Evolutionary conservation across 2,888 invertebrate species (phyloP), one percentile per base, ranked within the genome.

Genomic region (Auanema freiburgensis): DNA sequence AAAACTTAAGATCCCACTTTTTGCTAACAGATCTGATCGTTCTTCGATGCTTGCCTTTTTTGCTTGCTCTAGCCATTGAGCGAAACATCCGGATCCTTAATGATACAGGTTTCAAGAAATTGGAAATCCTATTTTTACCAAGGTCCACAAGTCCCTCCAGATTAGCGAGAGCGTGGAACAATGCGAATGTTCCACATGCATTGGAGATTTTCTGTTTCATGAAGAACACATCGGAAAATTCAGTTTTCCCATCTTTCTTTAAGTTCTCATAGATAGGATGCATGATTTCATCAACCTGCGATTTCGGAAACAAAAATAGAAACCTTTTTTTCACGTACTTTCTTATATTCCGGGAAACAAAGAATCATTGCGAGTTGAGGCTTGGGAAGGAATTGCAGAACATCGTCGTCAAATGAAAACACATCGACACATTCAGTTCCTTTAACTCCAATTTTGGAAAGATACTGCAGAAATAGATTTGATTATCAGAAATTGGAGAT

Each of bases 181-280:
- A 87, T 18, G 96, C 96, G 69, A 98, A 90, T 3, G 96, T 95
- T 42, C 97, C 97, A 86, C 97, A 98, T 25, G 97, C 95, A 44
- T 76, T 70, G 43, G 25, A 25, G 40, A 75, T 75, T 42, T 68
- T 77, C 63, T 79, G 79, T 44, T 77, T 72, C 78, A 79, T 79
- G 57, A 79, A 79, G 71, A 81, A 81, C 14, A 80, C 67, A 14
- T 62, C 67, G 33, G 69, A 67, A 3, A 75, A 71, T 10, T 65
- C 24, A 2, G 5, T 64, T 85, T 96, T 49, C 21, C 66, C 69
- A 10, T 50, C 61, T 25, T 62, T 57, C 52, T 65, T 64, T 1
- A 21, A 25, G 25, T 25, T 25, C 46, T 44, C 14, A 2, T 54
- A 43, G 16, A 12, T 12, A 18, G 56, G 16, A 67, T 81, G 79